phyloP scores from a whole-genome alignment of 2,888 invertebrate species.

The Arrhopalites spinosus region DNA sequence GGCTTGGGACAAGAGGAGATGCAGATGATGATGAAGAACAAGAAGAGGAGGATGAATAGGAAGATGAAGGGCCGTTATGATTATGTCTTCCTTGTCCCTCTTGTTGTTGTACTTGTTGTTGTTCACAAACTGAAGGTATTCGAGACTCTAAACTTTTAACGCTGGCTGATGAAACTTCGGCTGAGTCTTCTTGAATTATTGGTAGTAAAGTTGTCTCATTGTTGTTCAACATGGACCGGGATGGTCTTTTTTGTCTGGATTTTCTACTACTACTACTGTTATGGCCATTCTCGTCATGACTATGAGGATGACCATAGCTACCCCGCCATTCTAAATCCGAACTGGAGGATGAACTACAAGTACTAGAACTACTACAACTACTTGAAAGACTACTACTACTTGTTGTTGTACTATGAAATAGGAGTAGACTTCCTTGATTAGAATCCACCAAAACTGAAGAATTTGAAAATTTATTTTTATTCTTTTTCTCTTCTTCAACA shows the following conservation, averaged over 20 bases:
- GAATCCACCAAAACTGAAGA: too few relatives aligned
- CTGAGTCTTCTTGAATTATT: conserved; percentile 44
- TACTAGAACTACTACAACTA: conserved; percentile 26
- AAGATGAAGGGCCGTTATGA: background rate
- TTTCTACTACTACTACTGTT: conserved; percentile 9
- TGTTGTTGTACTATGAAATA: conserved; percentile 19
- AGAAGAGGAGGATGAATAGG: too few relatives aligned
- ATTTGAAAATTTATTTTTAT: too few relatives aligned
- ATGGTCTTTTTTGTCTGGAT: conserved; percentile 1
- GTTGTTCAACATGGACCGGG: conserved; percentile 20
- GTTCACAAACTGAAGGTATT: background rate
- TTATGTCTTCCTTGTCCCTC: conserved; percentile 1
- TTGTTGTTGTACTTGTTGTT: background rate
- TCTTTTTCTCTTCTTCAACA: too few relatives aligned
- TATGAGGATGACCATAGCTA: background rate
- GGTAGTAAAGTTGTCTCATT: conserved; percentile 34
- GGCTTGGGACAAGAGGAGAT: too few relatives aligned
- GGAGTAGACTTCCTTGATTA: background rate
- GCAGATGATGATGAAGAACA: too few relatives aligned
- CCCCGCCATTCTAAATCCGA: conserved; percentile 24
- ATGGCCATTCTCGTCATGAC: background rate
- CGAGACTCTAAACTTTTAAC: conserved; percentile 33
- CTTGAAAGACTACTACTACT: conserved; percentile 25
- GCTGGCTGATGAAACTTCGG: conserved; percentile 35
- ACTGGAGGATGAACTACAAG: conserved; percentile 17